These are phyloP conservation scores for Trachelus tabidus DNA, from an alignment of 2,888 invertebrate species.

Conservation along the genomic window DNA sequence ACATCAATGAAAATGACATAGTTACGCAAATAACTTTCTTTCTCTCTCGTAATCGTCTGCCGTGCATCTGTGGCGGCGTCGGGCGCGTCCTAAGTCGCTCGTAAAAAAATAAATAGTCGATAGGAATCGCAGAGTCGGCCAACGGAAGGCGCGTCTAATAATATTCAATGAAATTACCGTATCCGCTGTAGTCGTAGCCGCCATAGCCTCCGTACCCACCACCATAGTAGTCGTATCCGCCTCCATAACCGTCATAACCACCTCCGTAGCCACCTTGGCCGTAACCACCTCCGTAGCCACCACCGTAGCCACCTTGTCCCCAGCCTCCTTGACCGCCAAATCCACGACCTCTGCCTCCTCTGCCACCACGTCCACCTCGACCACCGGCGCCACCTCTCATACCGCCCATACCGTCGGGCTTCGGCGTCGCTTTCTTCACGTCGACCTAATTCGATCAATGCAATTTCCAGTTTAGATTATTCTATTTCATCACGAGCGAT, in stretches of 20 bases:
- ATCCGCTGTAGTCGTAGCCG: conserved; percentile 85
- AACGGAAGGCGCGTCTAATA: conserved; percentile 32
- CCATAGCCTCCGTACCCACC: conserved; percentile 84
- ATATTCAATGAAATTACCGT: conserved; percentile 76
- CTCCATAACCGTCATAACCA: conserved; percentile 82
- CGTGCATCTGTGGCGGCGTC: background rate
- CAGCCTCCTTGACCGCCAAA: conserved; percentile 67
- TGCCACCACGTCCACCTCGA: conserved; percentile 75
- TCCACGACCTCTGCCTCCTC: conserved; percentile 70
- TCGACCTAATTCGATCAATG: conserved; percentile 75
- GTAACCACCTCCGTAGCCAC: conserved; percentile 75
- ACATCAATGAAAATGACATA: too few relatives aligned
- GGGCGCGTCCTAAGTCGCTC: background rate
- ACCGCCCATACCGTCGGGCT: conserved; percentile 80
- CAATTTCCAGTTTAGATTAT: conserved; percentile 31
- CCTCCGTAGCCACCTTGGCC: conserved; percentile 77
- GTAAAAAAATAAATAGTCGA: conserved; percentile 21
- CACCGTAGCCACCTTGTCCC: conserved; percentile 75
- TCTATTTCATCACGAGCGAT: conserved; percentile 22
- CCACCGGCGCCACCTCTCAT: conserved; percentile 75
- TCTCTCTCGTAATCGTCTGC: too few relatives aligned
- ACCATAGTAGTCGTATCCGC: conserved; percentile 73
- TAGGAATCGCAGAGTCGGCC: conserved; percentile 11
- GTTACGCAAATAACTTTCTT: background rate
- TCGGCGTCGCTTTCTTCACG: conserved; percentile 94